These are phyloP conservation scores for Oryzias sinensis DNA, from an alignment of 2,797 vertebrate genomes.

Conservation along the genomic window DNA sequence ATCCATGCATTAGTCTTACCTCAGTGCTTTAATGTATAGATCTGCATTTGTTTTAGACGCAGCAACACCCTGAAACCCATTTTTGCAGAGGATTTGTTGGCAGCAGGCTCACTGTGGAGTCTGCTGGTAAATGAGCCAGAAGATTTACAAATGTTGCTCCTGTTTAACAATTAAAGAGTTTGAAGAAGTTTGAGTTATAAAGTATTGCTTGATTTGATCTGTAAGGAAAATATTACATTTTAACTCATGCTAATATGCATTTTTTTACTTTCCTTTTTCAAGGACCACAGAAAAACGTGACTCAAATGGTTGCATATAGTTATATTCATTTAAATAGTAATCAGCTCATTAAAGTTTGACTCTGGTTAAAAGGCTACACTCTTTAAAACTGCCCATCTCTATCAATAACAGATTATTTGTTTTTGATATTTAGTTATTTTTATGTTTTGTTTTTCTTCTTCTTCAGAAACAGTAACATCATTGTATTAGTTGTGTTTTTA, in stretches of 20 bases:
- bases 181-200: constrained; percentile 1
- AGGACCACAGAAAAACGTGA: too few relatives aligned
- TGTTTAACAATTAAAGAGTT: constrained; percentile 4
- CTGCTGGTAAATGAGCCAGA: constrained; percentile 14
- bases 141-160: constrained; percentile 15
- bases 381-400: too few relatives aligned
- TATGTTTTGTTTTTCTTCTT: too few relatives aligned
- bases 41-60: constrained; percentile 33
- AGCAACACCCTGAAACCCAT: constrained; percentile 12
- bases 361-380: too few relatives aligned
- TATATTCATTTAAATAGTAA: too few relatives aligned
- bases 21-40: constrained; percentile 34
- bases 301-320: too few relatives aligned
- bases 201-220: neutral
- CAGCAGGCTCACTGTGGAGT: constrained; percentile 13
- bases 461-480: too few relatives aligned
- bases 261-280: too few relatives aligned
- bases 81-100: constrained; percentile 7
- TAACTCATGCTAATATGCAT: neutral
- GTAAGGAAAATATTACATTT: neutral
- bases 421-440: too few relatives aligned
- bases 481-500: too few relatives aligned
- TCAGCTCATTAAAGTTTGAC: too few relatives aligned
- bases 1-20: constrained; percentile 54
- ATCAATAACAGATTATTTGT: too few relatives aligned